Evolutionary conservation across 2,888 invertebrate species (phyloP).

Genomic region (Pteria penguin): DNA sequence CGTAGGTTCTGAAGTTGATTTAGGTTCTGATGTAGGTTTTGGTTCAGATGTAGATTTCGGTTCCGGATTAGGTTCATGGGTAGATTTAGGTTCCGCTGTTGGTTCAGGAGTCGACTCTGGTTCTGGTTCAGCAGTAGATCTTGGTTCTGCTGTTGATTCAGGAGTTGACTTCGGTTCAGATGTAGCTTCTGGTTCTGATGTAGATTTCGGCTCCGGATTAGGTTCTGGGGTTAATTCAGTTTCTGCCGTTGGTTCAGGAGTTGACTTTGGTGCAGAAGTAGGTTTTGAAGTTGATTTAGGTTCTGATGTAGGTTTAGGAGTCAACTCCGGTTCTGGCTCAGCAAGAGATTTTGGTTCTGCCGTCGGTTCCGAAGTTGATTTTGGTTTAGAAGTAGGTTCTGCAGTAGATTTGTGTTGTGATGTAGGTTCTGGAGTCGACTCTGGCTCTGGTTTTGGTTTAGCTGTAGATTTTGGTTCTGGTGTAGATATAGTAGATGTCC

Average conservation of each 20-base stretch:
- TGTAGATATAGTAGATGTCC: slow-evolving; percentile 2
- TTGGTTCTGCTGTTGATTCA: slow-evolving; percentile 21
- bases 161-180: neutral
- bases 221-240: slow-evolving; percentile 14
- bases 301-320: slow-evolving; percentile 17
- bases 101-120: slow-evolving; percentile 24
- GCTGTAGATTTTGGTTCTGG: slow-evolving; percentile 11
- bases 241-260: slow-evolving; percentile 23
- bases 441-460: slow-evolving; percentile 3
- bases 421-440: slow-evolving; percentile 11
- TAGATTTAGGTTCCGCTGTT: slow-evolving; percentile 13
- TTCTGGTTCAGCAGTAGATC: slow-evolving; percentile 27
- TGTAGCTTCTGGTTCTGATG: slow-evolving; percentile 9
- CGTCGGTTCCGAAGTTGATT: neutral
- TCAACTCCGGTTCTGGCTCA: neutral
- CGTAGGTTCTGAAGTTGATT: slow-evolving; percentile 21
- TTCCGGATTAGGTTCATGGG: slow-evolving; percentile 9
- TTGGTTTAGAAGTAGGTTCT: slow-evolving; percentile 1
- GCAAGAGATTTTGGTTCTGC: neutral
- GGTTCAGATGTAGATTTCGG: slow-evolving; percentile 22
- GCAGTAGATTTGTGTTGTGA: neutral
- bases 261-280: slow-evolving; percentile 23
- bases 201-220: slow-evolving; percentile 9
- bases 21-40: slow-evolving; percentile 24
- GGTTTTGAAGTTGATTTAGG: slow-evolving; percentile 24